Base-by-base conservation (phyloP, 1,140 invertebrate genomes). In the Papilio polytes region DNA sequence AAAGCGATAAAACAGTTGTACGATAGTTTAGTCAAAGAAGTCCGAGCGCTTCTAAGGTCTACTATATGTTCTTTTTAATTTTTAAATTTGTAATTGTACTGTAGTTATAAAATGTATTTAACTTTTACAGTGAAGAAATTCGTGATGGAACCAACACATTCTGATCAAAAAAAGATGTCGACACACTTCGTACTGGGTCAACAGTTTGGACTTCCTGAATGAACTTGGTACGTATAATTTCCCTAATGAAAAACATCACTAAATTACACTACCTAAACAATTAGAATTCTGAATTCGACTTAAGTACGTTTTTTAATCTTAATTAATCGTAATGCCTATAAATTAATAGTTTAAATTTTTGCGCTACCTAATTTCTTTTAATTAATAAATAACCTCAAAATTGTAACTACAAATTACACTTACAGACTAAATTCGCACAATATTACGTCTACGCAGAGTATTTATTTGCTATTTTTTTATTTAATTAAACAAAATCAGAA, bases 281-380 rank as follows among this genome's bases (percentile, higher is more conserved):
- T 53, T 80, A 56, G 36, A 36, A 74, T 74, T 63, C 59, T 79
- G 56, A 66, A 66, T 31, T 56, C 51, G 20, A 56, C 18, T 56
- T 56, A 36, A 18, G 1, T 78, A 56, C 36, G 3, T 18, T 78
- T 78, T 41, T 59, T 15, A 59, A 78, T 78, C 31, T 48, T n/a
- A 26, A 79, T 20, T 80, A 74, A 8, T 36, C 44, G 46, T 46
- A 74, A 48, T 66, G 12, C 51, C 78, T 79, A 82, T 76, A 74
- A 82, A 82, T 79, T 80, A 82, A 78, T 66, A 31, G 22, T 31
- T 66, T 15, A 31, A 12, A 76, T 48, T 56, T 59, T 77, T 70
- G 70, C 46, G 26, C 63, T 66, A 66, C 13, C 63, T 66, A 66
- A 66, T 36, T 66, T 15, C 7, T 15, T 63, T 66, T 66, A 66